Percentiles rank a stretch among this genome's conserved stretches.
These are phyloP conservation scores for Xestia rhomboidea DNA, from an alignment of 2,888 invertebrate genomes.

Conservation along the genomic window DNA sequence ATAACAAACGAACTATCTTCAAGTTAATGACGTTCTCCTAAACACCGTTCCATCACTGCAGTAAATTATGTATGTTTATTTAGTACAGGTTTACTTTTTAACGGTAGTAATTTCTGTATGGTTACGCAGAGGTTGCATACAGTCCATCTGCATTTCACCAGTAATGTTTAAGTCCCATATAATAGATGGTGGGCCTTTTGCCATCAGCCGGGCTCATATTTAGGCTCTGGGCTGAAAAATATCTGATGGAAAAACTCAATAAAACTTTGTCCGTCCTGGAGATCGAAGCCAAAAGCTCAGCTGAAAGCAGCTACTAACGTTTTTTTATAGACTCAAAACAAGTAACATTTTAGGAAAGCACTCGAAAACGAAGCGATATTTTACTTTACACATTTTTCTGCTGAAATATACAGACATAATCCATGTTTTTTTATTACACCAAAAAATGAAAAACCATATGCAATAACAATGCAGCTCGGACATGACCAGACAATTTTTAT, in stretches of 20 bases:
- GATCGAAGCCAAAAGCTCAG: not conserved
- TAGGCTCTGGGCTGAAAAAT: not conserved
- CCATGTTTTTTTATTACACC: slow-evolving; percentile 1
- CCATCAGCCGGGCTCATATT: not conserved
- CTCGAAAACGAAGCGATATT: not conserved
- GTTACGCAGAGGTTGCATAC: not conserved
- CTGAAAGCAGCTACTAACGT: too few relatives aligned
- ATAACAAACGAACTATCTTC: not conserved
- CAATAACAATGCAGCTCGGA: slow-evolving; percentile 45
- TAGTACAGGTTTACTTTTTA: too few relatives aligned
- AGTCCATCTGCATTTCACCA: not conserved
- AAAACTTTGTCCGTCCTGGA: not conserved
- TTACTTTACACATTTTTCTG: not conserved
- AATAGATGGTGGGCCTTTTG: not conserved
- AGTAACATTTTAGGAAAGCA: not conserved
- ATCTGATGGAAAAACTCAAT: not conserved
- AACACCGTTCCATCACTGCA: not conserved
- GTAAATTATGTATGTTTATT: too few relatives aligned
- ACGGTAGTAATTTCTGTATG: not conserved
- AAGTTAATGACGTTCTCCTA: not conserved
- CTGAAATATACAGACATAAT: not conserved
- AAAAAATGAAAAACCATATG: slow-evolving; percentile 15
- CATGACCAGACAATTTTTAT: slow-evolving; percentile 33
- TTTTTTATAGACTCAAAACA: too few relatives aligned
- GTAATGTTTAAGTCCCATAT: not conserved